phyloP scores from a whole-genome alignment of 2,888 invertebrate genomes.

The Plusia festucae region DNA sequence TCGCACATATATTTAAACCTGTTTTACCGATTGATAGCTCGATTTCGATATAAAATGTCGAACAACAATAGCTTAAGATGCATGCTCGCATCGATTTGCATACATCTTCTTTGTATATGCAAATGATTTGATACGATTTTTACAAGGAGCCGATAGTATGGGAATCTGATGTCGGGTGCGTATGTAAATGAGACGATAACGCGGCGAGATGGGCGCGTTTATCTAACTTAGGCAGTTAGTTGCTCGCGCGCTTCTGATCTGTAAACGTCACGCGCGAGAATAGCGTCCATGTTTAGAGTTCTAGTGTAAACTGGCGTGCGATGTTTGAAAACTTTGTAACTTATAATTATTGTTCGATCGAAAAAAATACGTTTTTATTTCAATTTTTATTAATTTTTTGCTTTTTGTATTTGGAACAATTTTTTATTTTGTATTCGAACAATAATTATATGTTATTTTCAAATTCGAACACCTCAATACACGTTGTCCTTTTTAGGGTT shows the following conservation, averaged over 20 bases:
- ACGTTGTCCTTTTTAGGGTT: conserved; percentile 42
- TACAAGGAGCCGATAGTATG: conserved; percentile 76
- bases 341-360: conserved; percentile 51
- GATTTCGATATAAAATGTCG: conserved; percentile 82
- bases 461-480: conserved; percentile 16
- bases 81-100: conserved; percentile 79
- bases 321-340: conserved; percentile 39
- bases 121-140: conserved; percentile 80
- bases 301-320: conserved; percentile 57
- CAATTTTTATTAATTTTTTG: conserved; percentile 28
- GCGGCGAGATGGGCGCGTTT: conserved; percentile 75
- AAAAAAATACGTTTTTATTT: conserved; percentile 29
- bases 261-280: conserved; percentile 74
- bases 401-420: conserved; percentile 26
- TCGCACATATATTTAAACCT: conserved; percentile 84
- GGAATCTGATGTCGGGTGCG: conserved; percentile 75
- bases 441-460: conserved; percentile 50
- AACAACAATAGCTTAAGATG: conserved; percentile 76
- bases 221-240: conserved; percentile 80
- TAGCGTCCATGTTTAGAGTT: conserved; percentile 61
- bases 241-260: conserved; percentile 83
- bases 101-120: conserved; percentile 85
- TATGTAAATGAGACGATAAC: conserved; percentile 87
- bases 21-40: conserved; percentile 86
- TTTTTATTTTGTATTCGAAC: conserved; percentile 37